Base-by-base conservation (phyloP, 2,888 invertebrate genomes). In the Pyrochroa serraticornis region DNA sequence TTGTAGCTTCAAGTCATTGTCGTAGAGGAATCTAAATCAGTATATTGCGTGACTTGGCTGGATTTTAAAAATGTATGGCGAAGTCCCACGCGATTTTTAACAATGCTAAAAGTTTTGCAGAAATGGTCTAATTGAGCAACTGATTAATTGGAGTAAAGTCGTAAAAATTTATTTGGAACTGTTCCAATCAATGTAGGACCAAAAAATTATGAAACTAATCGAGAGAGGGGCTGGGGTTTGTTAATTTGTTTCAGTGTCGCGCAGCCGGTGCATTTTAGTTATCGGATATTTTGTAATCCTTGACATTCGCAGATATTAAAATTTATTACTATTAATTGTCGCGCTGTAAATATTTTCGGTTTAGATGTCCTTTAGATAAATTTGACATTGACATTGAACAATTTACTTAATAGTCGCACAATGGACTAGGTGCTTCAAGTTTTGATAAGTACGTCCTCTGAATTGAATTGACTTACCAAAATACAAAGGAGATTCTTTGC, bases 401-500 rank as follows among this genome's bases (percentile, higher is more conserved):
- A 60, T 60, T 59, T 56, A 52, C 36, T 60, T 48, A 60, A 56
- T 46, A 51, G 37, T 54, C 43, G 39, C 38, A 54, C 54, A 58
- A 58, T 58, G 42, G 44, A 58, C 7, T 47, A 53, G 53, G 52
- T 59, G 46, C 44, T 42, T 47, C 37, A 54, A 39, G 47, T 44
- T 59, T 55, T 49, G 38, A 44, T 33, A 56, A 22, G 22, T 22
- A 22, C 22, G 22, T 22, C 10, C 14, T 45, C n/a, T 45, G 9
- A 12, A 47, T n/a, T 41, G 8, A 10, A 41, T 32, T 37, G 37
- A 82, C 85, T 86, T 79, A 92, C 92, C 91, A 82, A 95, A 93
- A 81, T 95, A 95, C 67, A 95, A 85, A 22, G 95, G 94, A 56
- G 94, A 94, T 79, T 95, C 94, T 71, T 91, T 86, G 80, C 92